These are phyloP conservation scores for Karalla daura DNA, from an alignment of 2,797 vertebrate species.

Conservation along the genomic window DNA sequence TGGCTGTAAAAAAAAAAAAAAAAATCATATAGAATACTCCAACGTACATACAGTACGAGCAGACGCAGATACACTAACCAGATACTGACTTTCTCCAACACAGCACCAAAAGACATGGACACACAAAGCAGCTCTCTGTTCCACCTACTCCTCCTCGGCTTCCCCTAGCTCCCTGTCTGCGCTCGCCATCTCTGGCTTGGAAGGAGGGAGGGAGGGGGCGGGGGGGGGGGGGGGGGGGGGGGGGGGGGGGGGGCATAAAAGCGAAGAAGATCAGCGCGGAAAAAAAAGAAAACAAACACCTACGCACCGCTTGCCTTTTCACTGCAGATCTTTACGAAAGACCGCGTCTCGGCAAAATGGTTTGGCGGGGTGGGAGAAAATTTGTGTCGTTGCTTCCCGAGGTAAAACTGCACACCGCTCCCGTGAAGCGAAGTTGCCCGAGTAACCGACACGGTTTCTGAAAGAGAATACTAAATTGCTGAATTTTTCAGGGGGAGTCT, in stretches of 20 bases:
- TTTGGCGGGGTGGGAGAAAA: constrained; percentile 13
- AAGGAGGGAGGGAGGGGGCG: constrained; percentile 17
- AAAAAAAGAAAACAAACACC: constrained; percentile 61
- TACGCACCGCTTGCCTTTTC: constrained; percentile 34
- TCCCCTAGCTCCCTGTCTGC: constrained; percentile 33
- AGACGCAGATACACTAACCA: neutral
- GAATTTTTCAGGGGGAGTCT: constrained; percentile 31
- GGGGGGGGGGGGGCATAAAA: constrained; percentile 18
- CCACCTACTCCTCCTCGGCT: constrained; percentile 48
- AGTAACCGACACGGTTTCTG: constrained; percentile 35
- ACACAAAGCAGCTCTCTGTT: constrained; percentile 69
- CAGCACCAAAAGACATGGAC: constrained; percentile 35
- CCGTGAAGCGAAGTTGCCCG: neutral
- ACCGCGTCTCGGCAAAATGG: constrained; percentile 1
- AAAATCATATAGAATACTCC: no score
- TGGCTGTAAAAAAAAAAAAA: constrained; percentile 22
- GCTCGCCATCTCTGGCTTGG: constrained; percentile 46
- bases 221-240: constrained; percentile 12
- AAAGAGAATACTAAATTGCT: constrained; percentile 61
- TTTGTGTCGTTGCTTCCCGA: constrained; percentile 14
- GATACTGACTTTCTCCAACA: constrained; percentile 32
- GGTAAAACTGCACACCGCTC: constrained; percentile 21
- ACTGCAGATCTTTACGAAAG: constrained; percentile 22
- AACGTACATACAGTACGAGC: no score
- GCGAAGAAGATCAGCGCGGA: constrained; percentile 19